Evolutionary conservation across 2,888 invertebrate genomes (phyloP).

Genomic region (Cataglyphis livida): DNA sequence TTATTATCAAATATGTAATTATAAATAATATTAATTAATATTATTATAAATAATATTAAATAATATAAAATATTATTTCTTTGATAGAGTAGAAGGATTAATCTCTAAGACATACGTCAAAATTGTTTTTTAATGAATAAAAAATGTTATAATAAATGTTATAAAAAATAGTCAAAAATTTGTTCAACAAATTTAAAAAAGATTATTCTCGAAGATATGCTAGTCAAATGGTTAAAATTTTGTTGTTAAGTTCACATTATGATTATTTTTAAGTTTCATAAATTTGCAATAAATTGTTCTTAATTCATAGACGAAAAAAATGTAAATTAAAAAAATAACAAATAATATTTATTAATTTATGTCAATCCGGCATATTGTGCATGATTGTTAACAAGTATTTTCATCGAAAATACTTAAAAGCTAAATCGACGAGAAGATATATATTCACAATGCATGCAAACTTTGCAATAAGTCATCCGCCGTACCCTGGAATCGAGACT

Average conservation of each 20-base stretch:
- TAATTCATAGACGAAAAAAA: constrained; percentile 34
- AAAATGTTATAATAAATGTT: background rate
- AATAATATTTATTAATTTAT: constrained; percentile 45
- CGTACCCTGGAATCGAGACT: constrained; percentile 54
- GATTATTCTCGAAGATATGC: constrained; percentile 7
- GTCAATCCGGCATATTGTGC: constrained; percentile 15
- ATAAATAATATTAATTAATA: background rate
- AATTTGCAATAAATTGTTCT: background rate
- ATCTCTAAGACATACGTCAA: background rate
- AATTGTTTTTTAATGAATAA: background rate
- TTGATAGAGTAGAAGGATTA: background rate
- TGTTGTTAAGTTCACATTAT: constrained; percentile 1
- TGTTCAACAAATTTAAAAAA: background rate
- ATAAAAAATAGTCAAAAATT: background rate
- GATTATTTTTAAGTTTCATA: background rate
- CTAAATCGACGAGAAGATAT: constrained; percentile 53
- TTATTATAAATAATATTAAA: background rate
- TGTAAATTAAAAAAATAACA: constrained; percentile 20
- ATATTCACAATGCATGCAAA: constrained; percentile 59
- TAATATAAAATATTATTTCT: background rate
- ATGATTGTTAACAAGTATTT: constrained; percentile 54
- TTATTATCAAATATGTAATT: background rate
- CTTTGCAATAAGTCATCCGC: constrained; percentile 52
- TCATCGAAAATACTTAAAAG: constrained; percentile 56
- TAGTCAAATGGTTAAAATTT: constrained; percentile 35